Base-by-base conservation (phyloP, 2,888 invertebrate genomes). In the Apomyelois bistriatella region DNA sequence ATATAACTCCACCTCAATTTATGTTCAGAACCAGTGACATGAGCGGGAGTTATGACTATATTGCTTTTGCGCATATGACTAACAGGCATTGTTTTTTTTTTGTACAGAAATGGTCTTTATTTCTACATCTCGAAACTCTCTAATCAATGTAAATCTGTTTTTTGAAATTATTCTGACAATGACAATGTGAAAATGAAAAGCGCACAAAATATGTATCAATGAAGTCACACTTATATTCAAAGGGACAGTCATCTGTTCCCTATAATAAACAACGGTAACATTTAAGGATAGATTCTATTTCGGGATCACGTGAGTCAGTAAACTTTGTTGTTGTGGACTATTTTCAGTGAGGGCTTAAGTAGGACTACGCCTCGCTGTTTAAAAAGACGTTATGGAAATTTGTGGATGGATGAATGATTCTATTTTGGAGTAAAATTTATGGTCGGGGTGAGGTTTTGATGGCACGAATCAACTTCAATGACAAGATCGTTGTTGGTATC, bases 311-410 rank as follows among this genome's bases (percentile, higher is more conserved):
- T 53, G 62, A 60, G 46, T 62, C 62, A 62, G 16, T 5, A 43
- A 15, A 55, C 54, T 59, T 60, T 56, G 59, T 60, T 56, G 55
- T 60, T 57, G 57, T 52, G 51, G 50, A 30, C 52, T 58, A 56
- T 56, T 53, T 57, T 40, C 47, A 57, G 54, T 48, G 56, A 28
- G 46, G 32, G 32, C 32, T 46, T 46, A 46, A 46, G 46, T 41
- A 43, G 28, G 32, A 46, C 46, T 54, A 53, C 55, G 57, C 55
- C 57, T 57, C 57, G 55, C 53, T 58, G 38, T 37, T 53, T 49
- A 50, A 40, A 40, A 40, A 38, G 38, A 50, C 30, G 49, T 40
- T 50, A 40, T 28, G 28, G 40, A 32, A 47, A 55, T 32, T 48
- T 38, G 43, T 15, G 53, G 32, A 53, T 37, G 43, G 48, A 30